Evolutionary conservation across 30 jellyfish, hydroid and myxozoan genomes (phyloP).

Genomic region (Aurelia sp.): DNA sequence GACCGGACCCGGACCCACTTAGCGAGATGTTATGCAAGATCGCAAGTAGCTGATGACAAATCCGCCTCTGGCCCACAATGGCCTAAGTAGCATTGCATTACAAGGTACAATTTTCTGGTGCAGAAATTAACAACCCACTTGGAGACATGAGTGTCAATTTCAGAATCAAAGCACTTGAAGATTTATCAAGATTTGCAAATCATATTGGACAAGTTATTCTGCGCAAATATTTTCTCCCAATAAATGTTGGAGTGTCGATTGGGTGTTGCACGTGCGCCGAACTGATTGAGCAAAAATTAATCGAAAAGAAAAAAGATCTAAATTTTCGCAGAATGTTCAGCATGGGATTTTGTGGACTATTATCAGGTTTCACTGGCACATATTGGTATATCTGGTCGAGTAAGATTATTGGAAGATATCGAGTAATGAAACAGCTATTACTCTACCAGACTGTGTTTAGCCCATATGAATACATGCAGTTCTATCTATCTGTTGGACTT

Average conservation of each 20-base stretch:
- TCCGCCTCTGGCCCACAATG: too few species aligned
- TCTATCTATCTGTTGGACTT: constrained; percentile 60
- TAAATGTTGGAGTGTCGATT: constrained; percentile 49
- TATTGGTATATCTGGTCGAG: constrained; percentile 64
- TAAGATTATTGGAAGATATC: constrained; percentile 31
- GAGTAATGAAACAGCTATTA: constrained; percentile 41
- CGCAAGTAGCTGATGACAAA: too few species aligned
- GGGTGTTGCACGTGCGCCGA: constrained; percentile 76
- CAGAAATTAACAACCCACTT: neutral
- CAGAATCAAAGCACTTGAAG: constrained; percentile 53
- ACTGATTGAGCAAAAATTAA: constrained; percentile 56
- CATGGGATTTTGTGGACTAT: constrained; percentile 59
- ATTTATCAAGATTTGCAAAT: constrained; percentile 40
- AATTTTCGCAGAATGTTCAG: constrained; percentile 49
- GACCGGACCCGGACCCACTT: too few species aligned
- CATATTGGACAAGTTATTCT: constrained; percentile 31
- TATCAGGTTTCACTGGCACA: constrained; percentile 70
- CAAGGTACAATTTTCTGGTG: too few species aligned
- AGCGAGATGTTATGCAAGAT: too few species aligned
- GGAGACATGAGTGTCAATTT: constrained; percentile 49
- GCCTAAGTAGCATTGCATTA: too few species aligned
- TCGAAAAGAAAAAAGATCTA: constrained; percentile 21
- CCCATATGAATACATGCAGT: constrained; percentile 67
- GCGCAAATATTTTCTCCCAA: constrained; percentile 35
- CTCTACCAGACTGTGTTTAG: constrained; percentile 50